Base-by-base conservation (phyloP, 2,113 vertebrate genomes). In the Lampris incognitus region DNA sequence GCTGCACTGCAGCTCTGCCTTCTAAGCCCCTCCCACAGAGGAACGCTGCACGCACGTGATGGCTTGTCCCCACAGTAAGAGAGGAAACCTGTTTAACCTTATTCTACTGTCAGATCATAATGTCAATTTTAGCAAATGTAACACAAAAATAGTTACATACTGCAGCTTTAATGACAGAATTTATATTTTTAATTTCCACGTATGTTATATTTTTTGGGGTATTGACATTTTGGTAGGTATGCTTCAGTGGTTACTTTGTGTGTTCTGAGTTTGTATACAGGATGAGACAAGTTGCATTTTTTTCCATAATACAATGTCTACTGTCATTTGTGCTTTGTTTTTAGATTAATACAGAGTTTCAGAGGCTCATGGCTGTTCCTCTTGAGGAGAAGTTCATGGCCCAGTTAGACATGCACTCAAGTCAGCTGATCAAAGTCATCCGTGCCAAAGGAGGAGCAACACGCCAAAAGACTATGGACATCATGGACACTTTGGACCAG, bases 301-400 rank as follows among this genome's bases (percentile, higher is more conserved):
- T 10, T 50, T 65, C 3, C 63, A 65, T 5, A 5, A 65, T 65
- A 65, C 63, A 2, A 11, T 62, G 37, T 62, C 39, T 24, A 24
- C 24, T 73, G 40, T 55, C 67, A 38, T 81, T 60, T 80, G 49
- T 69, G 6, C 77, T 54, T 78, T 38, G 50, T 37, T 76, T 64
- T 67, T 44, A 86, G 72, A 76, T 80, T 9, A 83, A 86, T 79
- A 38, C 72, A 69, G 80, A 79, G 66, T 86, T 86, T 66, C 76
- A 39, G 64, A 79, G 80, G 69, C 72, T 86, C n/a, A 65, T 74
- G 80, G 51, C 59, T 66, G 39, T 83, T 79, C 69, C 63, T 39
- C 68, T 79, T 67, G 71, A 82, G 48, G 42, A 58, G 51, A 78
- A 38, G 11, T 76, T 66, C 72, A 13, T 79, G 54, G 59, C 72